Evolutionary conservation across 2,113 vertebrate genomes (phyloP).

Genomic region (Xiphorhynchus elegans): DNA sequence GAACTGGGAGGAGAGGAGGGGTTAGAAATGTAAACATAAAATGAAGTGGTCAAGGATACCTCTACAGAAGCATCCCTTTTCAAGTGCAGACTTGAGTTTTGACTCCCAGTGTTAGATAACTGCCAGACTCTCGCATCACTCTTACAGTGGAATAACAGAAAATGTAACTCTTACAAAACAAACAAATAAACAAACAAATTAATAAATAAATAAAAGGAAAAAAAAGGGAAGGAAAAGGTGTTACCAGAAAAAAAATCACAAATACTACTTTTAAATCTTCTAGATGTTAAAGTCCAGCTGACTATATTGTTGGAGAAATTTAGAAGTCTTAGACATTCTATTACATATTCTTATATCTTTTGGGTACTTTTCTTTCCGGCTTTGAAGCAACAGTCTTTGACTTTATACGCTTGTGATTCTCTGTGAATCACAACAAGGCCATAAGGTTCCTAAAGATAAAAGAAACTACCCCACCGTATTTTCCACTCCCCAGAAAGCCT

Average conservation of each 20-base stretch:
- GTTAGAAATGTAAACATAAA: conserved; percentile 24
- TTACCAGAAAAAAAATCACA: not conserved
- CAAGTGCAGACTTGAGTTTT: not conserved
- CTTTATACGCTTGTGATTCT: not conserved
- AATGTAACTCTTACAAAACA: not conserved
- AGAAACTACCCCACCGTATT: not conserved
- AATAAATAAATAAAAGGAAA: not conserved
- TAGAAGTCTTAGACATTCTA: not conserved
- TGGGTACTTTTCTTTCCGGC: not conserved
- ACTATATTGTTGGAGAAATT: not conserved
- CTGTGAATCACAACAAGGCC: not conserved
- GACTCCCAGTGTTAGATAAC: not conserved
- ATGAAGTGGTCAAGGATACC: not conserved
- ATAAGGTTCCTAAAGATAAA: not conserved
- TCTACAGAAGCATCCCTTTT: not conserved
- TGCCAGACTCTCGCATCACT: not conserved
- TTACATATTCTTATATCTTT: not conserved
- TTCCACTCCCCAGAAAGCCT: not conserved
- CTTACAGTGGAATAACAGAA: too few relatives aligned
- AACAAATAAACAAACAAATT: not conserved
- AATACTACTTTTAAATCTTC: not conserved
- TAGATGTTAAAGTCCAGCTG: not conserved
- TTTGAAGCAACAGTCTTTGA: not conserved
- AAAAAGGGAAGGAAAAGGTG: not conserved
- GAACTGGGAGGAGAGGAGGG: not conserved